phyloP scores from a whole-genome alignment of 2,113 vertebrate species.

The Gymnogyps californianus region DNA sequence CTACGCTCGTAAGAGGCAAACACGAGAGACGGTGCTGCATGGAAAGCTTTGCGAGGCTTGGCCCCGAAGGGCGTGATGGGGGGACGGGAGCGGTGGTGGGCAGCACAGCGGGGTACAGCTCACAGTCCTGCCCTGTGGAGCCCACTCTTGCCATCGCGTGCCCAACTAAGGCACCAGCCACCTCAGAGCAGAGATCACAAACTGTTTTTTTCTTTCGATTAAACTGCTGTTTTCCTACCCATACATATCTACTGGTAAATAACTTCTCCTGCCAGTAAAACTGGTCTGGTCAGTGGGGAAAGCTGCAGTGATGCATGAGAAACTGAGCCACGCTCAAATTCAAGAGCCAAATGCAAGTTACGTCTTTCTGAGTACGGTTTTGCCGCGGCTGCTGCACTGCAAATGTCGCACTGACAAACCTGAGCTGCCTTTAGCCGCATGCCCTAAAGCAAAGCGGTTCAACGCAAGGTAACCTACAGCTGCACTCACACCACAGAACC shows the following conservation, averaged over 20 bases:
- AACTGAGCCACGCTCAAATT: not conserved
- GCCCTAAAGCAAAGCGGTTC: not conserved
- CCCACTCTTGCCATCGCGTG: rapidly evolving
- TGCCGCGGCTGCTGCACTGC: rapidly evolving
- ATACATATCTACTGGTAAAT: not conserved
- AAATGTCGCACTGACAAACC: not conserved
- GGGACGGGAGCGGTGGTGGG: rapidly evolving
- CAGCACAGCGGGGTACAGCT: not conserved
- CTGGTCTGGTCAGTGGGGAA: not conserved
- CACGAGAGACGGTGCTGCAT: rapidly evolving
- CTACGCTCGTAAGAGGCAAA: not conserved
- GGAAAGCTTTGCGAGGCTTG: not conserved
- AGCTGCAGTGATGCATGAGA: not conserved
- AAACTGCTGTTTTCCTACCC: not conserved
- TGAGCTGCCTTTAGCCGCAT: not conserved
- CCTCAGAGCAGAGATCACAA: not conserved
- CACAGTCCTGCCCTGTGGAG: not conserved
- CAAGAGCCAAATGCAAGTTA: not conserved
- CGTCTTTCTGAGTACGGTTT: not conserved
- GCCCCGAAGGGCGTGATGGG: rapidly evolving
- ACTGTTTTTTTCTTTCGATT: not conserved
- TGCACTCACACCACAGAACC: not conserved
- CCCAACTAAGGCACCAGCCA: not conserved
- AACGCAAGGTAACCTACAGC: not conserved
- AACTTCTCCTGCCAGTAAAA: not conserved